phyloP scores from a whole-genome alignment of 2,888 invertebrate genomes.

The Drosophila mimica region DNA sequence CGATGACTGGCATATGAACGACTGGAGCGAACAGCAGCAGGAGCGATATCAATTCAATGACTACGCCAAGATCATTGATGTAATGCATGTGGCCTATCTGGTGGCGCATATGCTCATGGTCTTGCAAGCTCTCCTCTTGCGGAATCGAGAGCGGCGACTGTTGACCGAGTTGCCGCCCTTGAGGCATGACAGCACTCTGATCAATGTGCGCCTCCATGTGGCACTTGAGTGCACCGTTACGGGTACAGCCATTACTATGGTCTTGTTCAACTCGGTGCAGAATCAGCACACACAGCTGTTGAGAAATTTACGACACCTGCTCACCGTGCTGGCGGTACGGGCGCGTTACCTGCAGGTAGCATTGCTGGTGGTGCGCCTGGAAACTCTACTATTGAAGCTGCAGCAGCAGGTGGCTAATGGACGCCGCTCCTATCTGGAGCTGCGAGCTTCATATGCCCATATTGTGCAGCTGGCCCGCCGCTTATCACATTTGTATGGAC shows the following conservation, averaged over 20 bases:
- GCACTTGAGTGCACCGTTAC: constrained; percentile 36
- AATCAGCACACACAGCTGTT: not conserved
- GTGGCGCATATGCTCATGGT: constrained; percentile 47
- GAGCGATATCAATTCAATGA: not conserved
- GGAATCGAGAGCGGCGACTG: constrained; percentile 43
- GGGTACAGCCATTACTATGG: not conserved
- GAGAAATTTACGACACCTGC: constrained; percentile 27
- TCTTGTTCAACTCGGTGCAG: not conserved
- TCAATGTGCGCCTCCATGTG: constrained; percentile 25
- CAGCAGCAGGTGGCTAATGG: constrained; percentile 14
- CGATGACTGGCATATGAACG: not conserved
- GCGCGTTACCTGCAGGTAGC: constrained; percentile 65
- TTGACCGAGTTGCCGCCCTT: constrained; percentile 35
- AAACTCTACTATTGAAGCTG: constrained; percentile 49
- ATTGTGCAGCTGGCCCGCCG: constrained; percentile 46
- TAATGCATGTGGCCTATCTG: constrained; percentile 51
- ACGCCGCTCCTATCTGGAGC: not conserved
- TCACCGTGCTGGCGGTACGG: constrained; percentile 54
- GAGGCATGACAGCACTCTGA: not conserved
- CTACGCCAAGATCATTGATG: constrained; percentile 24
- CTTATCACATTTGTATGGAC: constrained; percentile 56
- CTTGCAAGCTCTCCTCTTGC: constrained; percentile 38
- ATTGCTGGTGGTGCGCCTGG: constrained; percentile 59
- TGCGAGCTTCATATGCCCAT: constrained; percentile 51
- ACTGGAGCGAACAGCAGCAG: not conserved